A percentile compares a stretch with the other conserved stretches of the same genome.
phyloP scores from a whole-genome alignment of 2,888 invertebrate species.

The Spilarctia lutea region DNA sequence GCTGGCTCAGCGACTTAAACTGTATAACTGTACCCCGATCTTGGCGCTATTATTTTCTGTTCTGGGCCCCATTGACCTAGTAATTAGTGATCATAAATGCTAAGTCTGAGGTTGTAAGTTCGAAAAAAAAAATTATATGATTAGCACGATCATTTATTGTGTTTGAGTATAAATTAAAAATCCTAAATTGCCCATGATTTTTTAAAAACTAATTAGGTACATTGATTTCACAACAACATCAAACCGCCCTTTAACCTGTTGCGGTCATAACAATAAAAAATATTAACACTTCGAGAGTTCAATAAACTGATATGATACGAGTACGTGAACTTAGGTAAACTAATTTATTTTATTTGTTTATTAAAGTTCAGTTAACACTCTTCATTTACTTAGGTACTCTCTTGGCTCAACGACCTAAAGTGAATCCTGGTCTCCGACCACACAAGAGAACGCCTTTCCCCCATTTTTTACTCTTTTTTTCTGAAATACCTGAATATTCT shows the following conservation, averaged over 20 bases:
- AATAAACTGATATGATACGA: neutral
- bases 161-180: no score
- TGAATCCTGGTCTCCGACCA: no score
- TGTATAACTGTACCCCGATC: no score
- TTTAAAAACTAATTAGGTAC: neutral
- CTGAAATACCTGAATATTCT: no score
- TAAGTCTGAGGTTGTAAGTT: neutral
- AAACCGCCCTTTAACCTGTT: neutral
- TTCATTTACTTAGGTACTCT: no score
- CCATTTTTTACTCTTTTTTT: no score
- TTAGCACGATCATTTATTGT: neutral
- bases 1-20: no score
- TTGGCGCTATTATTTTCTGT: no score
- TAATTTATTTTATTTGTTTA: neutral
- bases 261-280: neutral
- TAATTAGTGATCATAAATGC: neutral
- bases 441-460: no score
- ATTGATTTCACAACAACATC: neutral
- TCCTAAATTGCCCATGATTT: neutral
- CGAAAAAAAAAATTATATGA: neutral
- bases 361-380: neutral
- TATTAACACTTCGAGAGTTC: neutral
- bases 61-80: neutral
- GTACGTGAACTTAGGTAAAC: neutral
- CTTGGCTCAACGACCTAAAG: no score